These are phyloP conservation scores for Ceratosolen fusciceps DNA, from an alignment of 1,140 invertebrate species.

Conservation along the genomic window DNA sequence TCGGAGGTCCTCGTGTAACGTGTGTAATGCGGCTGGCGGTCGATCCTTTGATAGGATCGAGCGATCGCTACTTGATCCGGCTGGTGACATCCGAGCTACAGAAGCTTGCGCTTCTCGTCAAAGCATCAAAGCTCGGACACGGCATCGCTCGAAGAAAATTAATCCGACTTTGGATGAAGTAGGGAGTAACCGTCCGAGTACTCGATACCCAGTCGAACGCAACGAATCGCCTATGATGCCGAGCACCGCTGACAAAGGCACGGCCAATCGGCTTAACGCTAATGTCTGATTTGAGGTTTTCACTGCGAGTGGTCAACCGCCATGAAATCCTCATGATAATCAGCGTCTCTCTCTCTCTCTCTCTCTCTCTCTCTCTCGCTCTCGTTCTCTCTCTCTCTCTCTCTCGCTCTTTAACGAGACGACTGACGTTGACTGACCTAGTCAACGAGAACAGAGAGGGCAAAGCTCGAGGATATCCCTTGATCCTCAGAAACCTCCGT, in stretches of 20 bases:
- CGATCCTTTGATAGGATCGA: no score
- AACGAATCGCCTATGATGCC: slow-evolving; percentile 3
- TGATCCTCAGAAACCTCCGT: no score
- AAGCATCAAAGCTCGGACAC: not conserved
- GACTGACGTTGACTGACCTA: no score
- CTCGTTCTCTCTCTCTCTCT: no score
- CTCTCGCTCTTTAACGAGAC: no score
- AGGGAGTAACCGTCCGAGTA: not conserved
- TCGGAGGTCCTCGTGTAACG: no score
- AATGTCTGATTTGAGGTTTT: slow-evolving; percentile 41
- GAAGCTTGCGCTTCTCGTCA: no score
- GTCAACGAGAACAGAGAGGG: not conserved
- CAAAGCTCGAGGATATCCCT: no score
- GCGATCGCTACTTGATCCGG: no score
- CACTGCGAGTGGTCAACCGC: not conserved
- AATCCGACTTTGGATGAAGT: not conserved
- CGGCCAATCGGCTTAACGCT: slow-evolving; percentile 32
- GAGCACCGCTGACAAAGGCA: slow-evolving; percentile 10
- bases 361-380: no score
- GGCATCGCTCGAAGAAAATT: not conserved
- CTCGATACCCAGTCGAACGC: slow-evolving; percentile 3
- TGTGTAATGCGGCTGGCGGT: no score
- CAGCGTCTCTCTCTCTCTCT: slow-evolving; percentile 23
- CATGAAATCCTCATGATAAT: slow-evolving; percentile 21
- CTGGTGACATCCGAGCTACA: not conserved